Conservation (phyloP, 2,888 invertebrate species). For the Drosophila formosana region DNA sequence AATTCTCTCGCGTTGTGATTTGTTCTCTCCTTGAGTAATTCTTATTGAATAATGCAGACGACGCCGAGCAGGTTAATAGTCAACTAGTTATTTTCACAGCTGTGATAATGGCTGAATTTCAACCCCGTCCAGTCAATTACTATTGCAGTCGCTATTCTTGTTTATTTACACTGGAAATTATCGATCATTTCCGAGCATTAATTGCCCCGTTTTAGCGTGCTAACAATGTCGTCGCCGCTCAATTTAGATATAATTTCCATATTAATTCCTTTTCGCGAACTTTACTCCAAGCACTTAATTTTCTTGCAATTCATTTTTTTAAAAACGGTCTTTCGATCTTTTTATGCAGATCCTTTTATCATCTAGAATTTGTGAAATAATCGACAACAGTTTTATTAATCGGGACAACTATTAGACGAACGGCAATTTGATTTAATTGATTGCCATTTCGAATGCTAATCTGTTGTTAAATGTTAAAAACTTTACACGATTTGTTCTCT, state of each 20-base stretch:
- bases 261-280: too few species aligned
- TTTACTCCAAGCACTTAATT: too few species aligned
- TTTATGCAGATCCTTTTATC: too few species aligned
- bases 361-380: too few species aligned
- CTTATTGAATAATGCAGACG: conserved; percentile 21
- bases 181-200: too few species aligned
- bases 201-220: too few species aligned
- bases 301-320: too few species aligned
- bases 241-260: too few species aligned
- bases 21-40: neutral
- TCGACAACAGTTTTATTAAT: neutral
- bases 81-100: neutral
- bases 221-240: too few species aligned
- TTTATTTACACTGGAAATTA: neutral
- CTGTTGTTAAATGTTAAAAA: conserved; percentile 15
- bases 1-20: conserved; percentile 20
- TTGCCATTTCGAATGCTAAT: conserved; percentile 5
- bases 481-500: conserved; percentile 19
- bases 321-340: too few species aligned
- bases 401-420: neutral
- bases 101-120: neutral
- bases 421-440: conserved; percentile 22
- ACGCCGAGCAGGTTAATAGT: conserved; percentile 20
- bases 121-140: neutral
- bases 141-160: neutral